A percentile compares a stretch with the other conserved stretches of the same genome.
Evolutionary conservation across 2,888 invertebrate genomes (phyloP).

Genomic region (Caenorhabditis zanzibari): DNA sequence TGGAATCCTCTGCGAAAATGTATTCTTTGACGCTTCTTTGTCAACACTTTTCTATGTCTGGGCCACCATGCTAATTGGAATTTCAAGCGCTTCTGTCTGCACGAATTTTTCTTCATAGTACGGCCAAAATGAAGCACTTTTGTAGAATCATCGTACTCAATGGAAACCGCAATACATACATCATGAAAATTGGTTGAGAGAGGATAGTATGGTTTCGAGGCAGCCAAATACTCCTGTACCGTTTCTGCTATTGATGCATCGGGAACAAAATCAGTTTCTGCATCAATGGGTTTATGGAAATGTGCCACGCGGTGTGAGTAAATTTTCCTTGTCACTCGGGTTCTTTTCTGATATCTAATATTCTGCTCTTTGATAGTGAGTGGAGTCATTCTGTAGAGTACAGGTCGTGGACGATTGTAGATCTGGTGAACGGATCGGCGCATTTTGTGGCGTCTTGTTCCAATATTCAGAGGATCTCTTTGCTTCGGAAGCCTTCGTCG

Average conservation of each 20-base stretch:
- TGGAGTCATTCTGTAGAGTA: background rate
- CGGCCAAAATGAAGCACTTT: constrained; percentile 37
- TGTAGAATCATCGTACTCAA: constrained; percentile 32
- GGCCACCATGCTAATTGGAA: constrained; percentile 34
- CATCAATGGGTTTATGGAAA: background rate
- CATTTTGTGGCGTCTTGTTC: background rate
- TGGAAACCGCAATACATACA: constrained; percentile 1
- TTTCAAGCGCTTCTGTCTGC: constrained; percentile 35
- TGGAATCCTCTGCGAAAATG: background rate
- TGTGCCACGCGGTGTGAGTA: background rate
- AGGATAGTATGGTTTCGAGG: background rate
- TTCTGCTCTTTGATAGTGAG: background rate
- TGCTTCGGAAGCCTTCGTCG: background rate
- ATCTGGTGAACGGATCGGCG: background rate
- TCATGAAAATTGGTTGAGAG: background rate
- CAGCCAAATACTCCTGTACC: background rate
- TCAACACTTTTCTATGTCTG: background rate
- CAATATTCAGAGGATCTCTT: background rate
- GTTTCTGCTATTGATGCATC: constrained; percentile 4
- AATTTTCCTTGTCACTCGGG: constrained; percentile 4
- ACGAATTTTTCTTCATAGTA: constrained; percentile 38
- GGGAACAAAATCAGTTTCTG: background rate
- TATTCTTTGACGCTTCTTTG: background rate
- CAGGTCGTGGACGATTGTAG: background rate
- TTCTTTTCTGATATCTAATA: background rate